Base-by-base conservation (phyloP, 1,140 invertebrate genomes). In the Tetragonula clypearis region DNA sequence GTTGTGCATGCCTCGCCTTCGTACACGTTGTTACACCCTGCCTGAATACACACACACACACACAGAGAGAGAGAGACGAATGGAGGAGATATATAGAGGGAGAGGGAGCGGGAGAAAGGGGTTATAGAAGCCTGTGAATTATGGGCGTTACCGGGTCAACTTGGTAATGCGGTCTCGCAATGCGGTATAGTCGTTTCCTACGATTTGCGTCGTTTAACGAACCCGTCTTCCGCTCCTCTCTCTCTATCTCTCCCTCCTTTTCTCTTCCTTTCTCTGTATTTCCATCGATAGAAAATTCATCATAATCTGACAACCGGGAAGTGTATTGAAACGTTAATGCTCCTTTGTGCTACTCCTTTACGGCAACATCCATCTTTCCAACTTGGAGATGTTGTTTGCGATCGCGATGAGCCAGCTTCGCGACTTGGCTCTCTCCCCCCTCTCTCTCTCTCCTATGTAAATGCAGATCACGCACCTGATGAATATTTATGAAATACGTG, bases 101-200 rank as follows among this genome's bases (percentile, higher is more conserved):
- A 49, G 26, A 56, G 55, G 73, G 49, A 26, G 21, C 1, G 75
- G 49, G 35, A 26, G 68, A 23, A 66, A 21, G 30, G 17, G 58
- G 30, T 77, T 71, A 60, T 76, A 72, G 85, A 65, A 78, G 72
- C 23, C 60, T 9, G 58, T 86, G 81, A 86, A 78, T 86, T 84
- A 86, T 86, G 74, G 74, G 41, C 81, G 74, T 55, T 73, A 62
- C 56, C 80, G 56, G 56, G 66, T 79, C 15, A 60, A 58, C 35
- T 68, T 8, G 83, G 71, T 87, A 84, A 85, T 87, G 86, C 86
- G 83, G 82, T 75, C 86, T 85, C 85, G 77, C 84, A 84, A 71
- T 87, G 86, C 86, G 86, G 86, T 81, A 79, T 9, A 78, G 17
- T 30, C 66, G 76, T 49, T 84, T 49, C 60, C 82, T 73, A 58